A percentile compares a stretch with the other conserved stretches of the same genome.
These are phyloP conservation scores for Phyllostomus hastatus DNA, from an alignment of 2,113 vertebrate species.

Conservation along the genomic window DNA sequence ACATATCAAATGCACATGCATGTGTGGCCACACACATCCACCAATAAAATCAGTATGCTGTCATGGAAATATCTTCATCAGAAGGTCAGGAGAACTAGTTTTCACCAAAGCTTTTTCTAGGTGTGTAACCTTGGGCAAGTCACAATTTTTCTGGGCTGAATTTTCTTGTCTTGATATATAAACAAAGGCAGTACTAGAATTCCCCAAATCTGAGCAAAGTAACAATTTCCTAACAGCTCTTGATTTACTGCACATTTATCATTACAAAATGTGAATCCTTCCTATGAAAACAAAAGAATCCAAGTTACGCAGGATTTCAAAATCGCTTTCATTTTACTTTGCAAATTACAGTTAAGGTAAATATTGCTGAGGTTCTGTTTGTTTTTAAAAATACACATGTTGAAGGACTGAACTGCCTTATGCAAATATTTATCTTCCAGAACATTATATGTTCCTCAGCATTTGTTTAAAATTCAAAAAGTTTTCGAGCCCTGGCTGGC, in stretches of 20 bases:
- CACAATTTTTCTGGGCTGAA: background rate
- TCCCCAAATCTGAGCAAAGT: background rate
- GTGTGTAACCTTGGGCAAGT: background rate
- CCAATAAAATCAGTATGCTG: background rate
- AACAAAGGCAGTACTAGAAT: background rate
- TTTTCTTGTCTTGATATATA: background rate
- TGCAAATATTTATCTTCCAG: constrained; percentile 62
- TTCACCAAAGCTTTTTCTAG: background rate
- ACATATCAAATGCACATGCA: background rate
- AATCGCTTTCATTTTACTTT: constrained; percentile 29
- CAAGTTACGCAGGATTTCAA: constrained; percentile 10
- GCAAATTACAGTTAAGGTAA: constrained; percentile 47
- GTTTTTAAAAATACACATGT: constrained; percentile 54
- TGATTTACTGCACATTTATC: background rate
- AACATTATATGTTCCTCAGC: constrained; percentile 35
- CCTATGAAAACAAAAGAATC: constrained; percentile 40
- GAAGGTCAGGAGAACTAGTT: background rate
- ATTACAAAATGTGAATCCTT: constrained; percentile 1
- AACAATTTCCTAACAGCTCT: background rate
- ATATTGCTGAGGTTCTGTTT: constrained; percentile 39
- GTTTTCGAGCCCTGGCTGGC: too few species aligned
- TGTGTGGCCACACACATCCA: background rate
- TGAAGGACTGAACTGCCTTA: constrained; percentile 68
- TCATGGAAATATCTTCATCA: background rate
- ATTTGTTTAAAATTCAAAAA: constrained; percentile 65